These are phyloP conservation scores for Neoniphon sammara DNA, from an alignment of 2,797 vertebrate genomes.

Conservation along the genomic window DNA sequence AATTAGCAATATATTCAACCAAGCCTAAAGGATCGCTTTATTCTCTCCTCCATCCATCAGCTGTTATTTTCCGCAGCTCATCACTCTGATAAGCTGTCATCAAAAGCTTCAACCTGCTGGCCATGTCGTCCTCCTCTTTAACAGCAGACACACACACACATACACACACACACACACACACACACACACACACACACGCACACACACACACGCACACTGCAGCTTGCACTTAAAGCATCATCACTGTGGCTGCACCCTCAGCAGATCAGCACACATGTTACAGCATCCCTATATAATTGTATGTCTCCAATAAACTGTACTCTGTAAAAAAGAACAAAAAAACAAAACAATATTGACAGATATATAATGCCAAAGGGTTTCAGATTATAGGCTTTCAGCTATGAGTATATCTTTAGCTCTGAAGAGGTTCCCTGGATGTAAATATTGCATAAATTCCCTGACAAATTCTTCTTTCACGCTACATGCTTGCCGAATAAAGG, in stretches of 20 bases:
- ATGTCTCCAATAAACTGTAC: neutral
- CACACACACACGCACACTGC: neutral
- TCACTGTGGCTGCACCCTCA: neutral
- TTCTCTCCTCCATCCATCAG: slow-evolving; percentile 46
- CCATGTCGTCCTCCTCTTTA: neutral
- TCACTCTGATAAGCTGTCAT: slow-evolving; percentile 26
- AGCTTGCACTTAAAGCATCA: neutral
- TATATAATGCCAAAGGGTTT: neutral
- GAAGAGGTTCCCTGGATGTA: too few relatives aligned
- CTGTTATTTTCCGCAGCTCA: slow-evolving; percentile 39
- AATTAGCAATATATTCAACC: slow-evolving; percentile 71
- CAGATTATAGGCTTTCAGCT: too few relatives aligned
- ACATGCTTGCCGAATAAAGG: neutral
- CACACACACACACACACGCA: too few relatives aligned
- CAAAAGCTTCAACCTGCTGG: neutral
- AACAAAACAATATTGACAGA: neutral
- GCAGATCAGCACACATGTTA: too few relatives aligned
- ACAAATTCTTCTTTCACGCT: neutral
- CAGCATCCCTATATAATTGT: too few relatives aligned
- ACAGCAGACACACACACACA: neutral
- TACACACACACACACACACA: neutral
- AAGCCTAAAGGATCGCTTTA: slow-evolving; percentile 55
- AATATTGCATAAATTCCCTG: too few relatives aligned
- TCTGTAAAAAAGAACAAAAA: neutral
- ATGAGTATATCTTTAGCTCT: too few relatives aligned